phyloP scores from a whole-genome alignment of 1,140 invertebrate genomes.

The Listronotus oregonensis region DNA sequence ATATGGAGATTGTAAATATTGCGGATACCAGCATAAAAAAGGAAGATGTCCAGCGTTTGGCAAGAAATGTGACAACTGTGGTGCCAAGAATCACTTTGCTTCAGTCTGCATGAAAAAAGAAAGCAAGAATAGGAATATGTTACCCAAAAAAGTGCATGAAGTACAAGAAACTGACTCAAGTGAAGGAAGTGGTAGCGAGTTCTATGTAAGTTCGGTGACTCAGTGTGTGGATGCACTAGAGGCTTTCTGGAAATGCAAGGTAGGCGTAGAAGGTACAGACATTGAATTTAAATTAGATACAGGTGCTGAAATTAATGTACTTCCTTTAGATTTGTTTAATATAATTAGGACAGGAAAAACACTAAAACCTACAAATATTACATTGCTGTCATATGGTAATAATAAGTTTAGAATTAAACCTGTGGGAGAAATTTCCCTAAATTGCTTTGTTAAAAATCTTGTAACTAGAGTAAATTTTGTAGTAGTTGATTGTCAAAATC shows the following conservation, averaged over 20 bases:
- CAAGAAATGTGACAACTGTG: slow-evolving; percentile 27
- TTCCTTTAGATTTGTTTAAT: slow-evolving; percentile 25
- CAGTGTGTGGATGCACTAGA: too few relatives aligned
- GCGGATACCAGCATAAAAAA: slow-evolving; percentile 43
- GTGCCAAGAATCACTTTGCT: slow-evolving; percentile 32
- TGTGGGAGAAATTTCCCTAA: too few relatives aligned
- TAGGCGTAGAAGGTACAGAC: slow-evolving; percentile 5
- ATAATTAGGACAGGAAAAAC: too few relatives aligned
- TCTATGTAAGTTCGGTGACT: not conserved
- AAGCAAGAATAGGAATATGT: slow-evolving; percentile 5
- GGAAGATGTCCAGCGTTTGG: slow-evolving; percentile 42
- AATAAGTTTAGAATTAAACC: too few relatives aligned
- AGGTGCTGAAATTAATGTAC: slow-evolving; percentile 31
- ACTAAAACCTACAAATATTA: too few relatives aligned
- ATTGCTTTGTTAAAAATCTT: too few relatives aligned
- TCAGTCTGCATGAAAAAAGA: slow-evolving; percentile 15
- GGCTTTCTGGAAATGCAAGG: not conserved
- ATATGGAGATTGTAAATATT: too few relatives aligned
- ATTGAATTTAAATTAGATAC: slow-evolving; percentile 33
- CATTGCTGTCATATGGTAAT: too few relatives aligned
- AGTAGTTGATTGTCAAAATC: too few relatives aligned
- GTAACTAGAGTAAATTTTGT: too few relatives aligned
- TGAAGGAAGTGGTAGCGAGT: not conserved
- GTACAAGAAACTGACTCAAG: not conserved
- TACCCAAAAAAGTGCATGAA: slow-evolving; percentile 4